phyloP scores from a whole-genome alignment of 2,113 vertebrate species.

The Euleptes europaea region DNA sequence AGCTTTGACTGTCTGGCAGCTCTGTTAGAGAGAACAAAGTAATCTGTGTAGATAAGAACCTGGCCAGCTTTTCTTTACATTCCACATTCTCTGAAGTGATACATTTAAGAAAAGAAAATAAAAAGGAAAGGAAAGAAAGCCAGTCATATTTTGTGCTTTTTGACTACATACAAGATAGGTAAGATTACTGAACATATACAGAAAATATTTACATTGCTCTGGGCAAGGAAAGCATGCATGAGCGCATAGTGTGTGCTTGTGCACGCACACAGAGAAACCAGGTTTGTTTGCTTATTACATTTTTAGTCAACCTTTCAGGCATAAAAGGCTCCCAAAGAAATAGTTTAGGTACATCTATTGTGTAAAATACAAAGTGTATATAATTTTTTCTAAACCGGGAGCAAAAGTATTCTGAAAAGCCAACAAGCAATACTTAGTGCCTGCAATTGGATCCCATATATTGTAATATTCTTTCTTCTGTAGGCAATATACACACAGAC shows the following conservation, averaged over 20 bases:
- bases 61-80: conserved; percentile 60
- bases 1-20: conserved; percentile 82
- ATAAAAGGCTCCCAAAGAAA: neutral
- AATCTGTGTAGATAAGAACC: conserved; percentile 75
- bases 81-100: conserved; percentile 46
- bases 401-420: conserved; percentile 14
- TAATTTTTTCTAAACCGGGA: neutral
- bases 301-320: neutral
- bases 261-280: neutral
- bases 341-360: neutral
- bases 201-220: conserved; percentile 29
- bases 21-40: conserved; percentile 72
- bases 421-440: accelerated
- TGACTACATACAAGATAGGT: conserved; percentile 49
- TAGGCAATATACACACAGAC: neutral
- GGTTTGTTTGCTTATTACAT: neutral
- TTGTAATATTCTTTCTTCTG: neutral
- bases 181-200: neutral
- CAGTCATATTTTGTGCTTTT: conserved; percentile 37
- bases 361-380: neutral
- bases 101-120: conserved; percentile 42
- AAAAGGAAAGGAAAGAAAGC: no score
- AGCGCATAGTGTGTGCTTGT: neutral
- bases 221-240: neutral
- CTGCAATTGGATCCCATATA: conserved; percentile 11